Base-by-base conservation (phyloP, 2,888 invertebrate genomes). In the Catocala sponsa region DNA sequence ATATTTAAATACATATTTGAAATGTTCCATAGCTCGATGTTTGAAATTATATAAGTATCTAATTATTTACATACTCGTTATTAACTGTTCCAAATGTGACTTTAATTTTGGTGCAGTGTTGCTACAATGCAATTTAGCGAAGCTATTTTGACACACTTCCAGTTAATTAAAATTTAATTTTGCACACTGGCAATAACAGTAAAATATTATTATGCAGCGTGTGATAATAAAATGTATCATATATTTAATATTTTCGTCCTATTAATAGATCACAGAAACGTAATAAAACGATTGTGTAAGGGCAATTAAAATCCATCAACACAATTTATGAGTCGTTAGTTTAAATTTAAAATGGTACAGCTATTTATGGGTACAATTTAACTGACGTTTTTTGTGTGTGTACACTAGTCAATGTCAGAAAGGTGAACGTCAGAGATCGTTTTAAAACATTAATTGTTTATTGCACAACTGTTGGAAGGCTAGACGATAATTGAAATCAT, bases 241-340 rank as follows among this genome's bases (percentile, higher is more conserved):
- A 13, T 32, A 42, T 43, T 33, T 48, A 5, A 35, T 35, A 56
- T 33, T 11, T 25, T 11, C 4, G 38, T 32, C 13, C n/a, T 25
- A 51, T 46, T 49, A 46, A 51, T 47, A 58, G 46, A 52, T 52
- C 46, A 52, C 51, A 55, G 50, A 51, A 41, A 55, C 7, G 32
- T 56, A 52, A 55, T 61, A 46, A 15, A 44, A n/a, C 47, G 52
- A 61, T 61, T 56, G 51, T 58, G 58, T 52, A 46, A 46, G n/a
- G 25, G 47, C 55, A 61, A 61, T 61, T 61, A 61, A 61, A 56
- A 55, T 61, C 52, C 33, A 61, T 61, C 52, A 61, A 43, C 55
- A 56, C 61, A 61, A 61, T 61, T 61, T 55, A 55, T 35, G 55
- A 42, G 51, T 52, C 41, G 46, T 58, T 52, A 52, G 58, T 41